Conservation (phyloP, 2,888 invertebrate species). For the Heliconius ethilla region DNA sequence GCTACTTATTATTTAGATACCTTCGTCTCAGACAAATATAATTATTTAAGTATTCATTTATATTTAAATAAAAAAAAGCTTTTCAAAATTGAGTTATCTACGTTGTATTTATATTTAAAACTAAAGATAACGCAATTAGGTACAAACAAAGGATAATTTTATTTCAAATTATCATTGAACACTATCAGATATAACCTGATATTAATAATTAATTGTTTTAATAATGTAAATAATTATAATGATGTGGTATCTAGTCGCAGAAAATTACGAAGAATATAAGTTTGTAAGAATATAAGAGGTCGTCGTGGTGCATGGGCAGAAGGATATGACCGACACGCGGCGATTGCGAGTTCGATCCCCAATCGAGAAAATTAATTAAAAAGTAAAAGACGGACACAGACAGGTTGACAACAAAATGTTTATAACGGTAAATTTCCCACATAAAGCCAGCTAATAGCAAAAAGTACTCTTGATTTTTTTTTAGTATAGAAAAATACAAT, state of each 20-base stretch:
- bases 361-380: too few relatives aligned
- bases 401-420: background rate
- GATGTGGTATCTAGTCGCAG: background rate
- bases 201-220: conserved; percentile 14
- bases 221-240: background rate
- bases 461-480: background rate
- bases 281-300: background rate
- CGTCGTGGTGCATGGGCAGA: too few relatives aligned
- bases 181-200: background rate
- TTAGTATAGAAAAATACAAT: background rate
- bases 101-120: background rate
- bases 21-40: too few relatives aligned
- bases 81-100: background rate
- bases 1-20: too few relatives aligned
- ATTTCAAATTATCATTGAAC: background rate
- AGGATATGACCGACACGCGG: too few relatives aligned
- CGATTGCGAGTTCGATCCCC: too few relatives aligned
- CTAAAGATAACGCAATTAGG: background rate
- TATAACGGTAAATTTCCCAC: conserved; percentile 14
- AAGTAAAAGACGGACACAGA: background rate
- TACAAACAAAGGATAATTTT: background rate
- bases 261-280: too few relatives aligned
- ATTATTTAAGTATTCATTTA: too few relatives aligned
- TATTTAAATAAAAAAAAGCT: background rate
- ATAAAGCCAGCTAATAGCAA: background rate